Evolutionary conservation across 1,140 invertebrate species (phyloP), one percentile per base, ranked within the genome.

Genomic region (Platorchestia sp.): DNA sequence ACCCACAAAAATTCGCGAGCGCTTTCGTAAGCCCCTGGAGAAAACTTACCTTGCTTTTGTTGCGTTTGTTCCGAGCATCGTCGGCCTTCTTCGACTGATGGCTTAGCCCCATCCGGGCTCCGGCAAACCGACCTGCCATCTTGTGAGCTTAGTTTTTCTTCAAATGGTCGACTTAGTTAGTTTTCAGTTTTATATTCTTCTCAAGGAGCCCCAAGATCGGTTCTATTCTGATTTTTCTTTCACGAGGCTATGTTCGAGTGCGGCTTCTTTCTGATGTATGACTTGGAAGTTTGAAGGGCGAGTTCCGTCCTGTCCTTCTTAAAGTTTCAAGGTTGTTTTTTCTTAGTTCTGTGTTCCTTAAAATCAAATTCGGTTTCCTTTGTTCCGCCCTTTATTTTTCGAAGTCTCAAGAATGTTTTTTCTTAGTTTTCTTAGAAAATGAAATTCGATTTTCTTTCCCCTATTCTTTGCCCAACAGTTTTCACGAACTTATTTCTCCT

Each of bases 111-210:
- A 96, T 96, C 10, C 96, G 96, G 95, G 96, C 96, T 1, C 96
- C 96, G 5, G 96, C 96, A 89, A 96, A 96, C 95, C 96, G 90
- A 93, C 96, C 96, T 27, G 96, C 96, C 96, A 96, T 96, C 43
- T 96, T 95, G 93, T 43, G 47, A 41, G 43, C 59, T 36, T 75
- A 19, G 59, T 3, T 75, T 75, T 75, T 75, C 59, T 36, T 75
- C 59, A 75, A 75, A 27, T 22, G 36, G 59, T 75, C 3, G 3
- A n/a, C 59, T 22, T 10, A 19, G 19, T 10, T 10, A 51, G 47
- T 51, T 51, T 51, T 51, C 19, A 6, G 19, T 51, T 51, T 51
- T 6, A 19, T 51, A 10, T 51, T 51, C 6, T 51, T 51, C 47
- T 51, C 47, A 51, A 6, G 19, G 59, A 36, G n/a, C n/a, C n/a